Evolutionary conservation across 2,797 vertebrate species (phyloP).

Genomic region (Lateolabrax maculatus): DNA sequence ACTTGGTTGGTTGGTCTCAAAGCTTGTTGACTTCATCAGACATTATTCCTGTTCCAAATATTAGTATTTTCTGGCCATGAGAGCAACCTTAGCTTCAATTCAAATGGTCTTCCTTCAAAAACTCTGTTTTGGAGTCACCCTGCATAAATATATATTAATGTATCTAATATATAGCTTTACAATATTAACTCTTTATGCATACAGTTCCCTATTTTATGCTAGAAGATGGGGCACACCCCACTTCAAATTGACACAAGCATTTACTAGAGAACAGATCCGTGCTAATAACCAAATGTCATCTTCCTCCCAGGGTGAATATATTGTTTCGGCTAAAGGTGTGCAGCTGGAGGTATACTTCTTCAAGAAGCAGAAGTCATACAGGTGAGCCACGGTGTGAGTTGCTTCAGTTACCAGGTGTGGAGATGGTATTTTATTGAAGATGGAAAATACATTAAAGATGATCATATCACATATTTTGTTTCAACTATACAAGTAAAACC

Average conservation of each 20-base stretch:
- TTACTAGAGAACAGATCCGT: too few species aligned
- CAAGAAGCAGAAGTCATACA: conserved; percentile 87
- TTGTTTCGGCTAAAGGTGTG: conserved; percentile 86
- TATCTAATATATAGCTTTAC: not conserved
- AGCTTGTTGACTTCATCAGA: not conserved
- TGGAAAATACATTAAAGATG: not conserved
- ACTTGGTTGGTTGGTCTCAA: not conserved
- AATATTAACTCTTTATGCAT: not conserved
- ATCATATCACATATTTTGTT: not conserved
- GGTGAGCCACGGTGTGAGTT: conserved; percentile 79
- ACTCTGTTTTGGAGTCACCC: too few species aligned
- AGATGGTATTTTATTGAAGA: not conserved
- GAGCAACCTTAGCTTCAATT: not conserved
- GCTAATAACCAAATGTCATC: not conserved
- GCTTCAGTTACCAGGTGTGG: not conserved
- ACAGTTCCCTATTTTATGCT: not conserved
- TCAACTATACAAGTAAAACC: not conserved
- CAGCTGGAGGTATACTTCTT: conserved; percentile 91
- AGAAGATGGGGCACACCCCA: not conserved
- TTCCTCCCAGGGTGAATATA: conserved; percentile 87
- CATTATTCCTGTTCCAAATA: not conserved
- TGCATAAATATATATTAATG: too few species aligned
- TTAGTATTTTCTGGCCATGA: not conserved
- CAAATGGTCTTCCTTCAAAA: not conserved
- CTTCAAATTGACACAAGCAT: not conserved